These are phyloP conservation scores for Gadopsis marmoratus DNA, from an alignment of 2,797 vertebrate species.

Conservation along the genomic window DNA sequence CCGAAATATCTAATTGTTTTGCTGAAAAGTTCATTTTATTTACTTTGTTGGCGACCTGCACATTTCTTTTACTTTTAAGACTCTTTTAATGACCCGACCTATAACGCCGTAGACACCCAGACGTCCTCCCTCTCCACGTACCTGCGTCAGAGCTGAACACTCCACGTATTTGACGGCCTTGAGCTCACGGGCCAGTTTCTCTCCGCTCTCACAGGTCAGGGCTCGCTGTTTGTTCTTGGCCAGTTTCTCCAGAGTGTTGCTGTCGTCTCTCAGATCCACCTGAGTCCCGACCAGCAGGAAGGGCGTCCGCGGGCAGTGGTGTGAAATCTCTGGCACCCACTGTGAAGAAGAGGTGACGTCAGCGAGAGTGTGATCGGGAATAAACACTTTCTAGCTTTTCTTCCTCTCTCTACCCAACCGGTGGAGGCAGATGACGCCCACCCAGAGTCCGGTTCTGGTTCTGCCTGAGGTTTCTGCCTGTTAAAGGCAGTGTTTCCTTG, in stretches of 20 bases:
- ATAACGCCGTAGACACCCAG: background rate
- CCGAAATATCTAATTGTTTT: no score
- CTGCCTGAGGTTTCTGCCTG: no score
- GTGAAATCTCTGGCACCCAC: constrained; percentile 99
- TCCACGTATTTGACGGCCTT: constrained; percentile 97
- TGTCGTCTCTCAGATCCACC: constrained; percentile 94
- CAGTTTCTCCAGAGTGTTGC: constrained; percentile 95
- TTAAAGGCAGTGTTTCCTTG: no score
- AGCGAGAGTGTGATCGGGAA: background rate
- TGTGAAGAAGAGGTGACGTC: constrained; percentile 59
- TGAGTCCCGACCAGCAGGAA: constrained; percentile 98
- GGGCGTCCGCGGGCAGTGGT: constrained; percentile 96
- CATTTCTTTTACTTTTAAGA: background rate
- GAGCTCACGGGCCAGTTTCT: constrained; percentile 93
- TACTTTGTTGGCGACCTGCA: no score
- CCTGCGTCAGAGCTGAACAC: constrained; percentile 91
- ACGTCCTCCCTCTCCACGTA: background rate
- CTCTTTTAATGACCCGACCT: background rate
- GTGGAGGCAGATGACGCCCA: no score
- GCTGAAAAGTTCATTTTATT: background rate
- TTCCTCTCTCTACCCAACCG: no score
- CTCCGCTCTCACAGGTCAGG: constrained; percentile 91
- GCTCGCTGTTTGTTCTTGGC: constrained; percentile 98
- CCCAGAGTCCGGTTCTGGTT: no score
- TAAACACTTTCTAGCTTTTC: no score